Percentiles rank a stretch among this genome's conserved stretches.
Conservation (phyloP, 2,797 vertebrate genomes). For the Lepus townsendii region DNA sequence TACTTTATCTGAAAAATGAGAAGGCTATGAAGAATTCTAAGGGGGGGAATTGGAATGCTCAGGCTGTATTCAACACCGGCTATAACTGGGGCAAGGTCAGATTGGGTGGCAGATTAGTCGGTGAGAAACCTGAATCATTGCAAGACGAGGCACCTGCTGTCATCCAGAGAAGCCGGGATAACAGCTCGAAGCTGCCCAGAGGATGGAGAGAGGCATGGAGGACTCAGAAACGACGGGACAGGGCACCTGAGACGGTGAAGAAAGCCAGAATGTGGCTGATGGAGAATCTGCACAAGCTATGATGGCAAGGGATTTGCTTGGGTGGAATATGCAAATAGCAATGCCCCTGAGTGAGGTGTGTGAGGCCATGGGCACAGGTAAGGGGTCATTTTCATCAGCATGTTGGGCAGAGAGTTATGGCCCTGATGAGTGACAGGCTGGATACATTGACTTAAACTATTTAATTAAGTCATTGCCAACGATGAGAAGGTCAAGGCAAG, state of each 20-base stretch:
- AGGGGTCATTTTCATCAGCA: not conserved
- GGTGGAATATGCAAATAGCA: not conserved
- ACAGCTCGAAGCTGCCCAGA: not conserved
- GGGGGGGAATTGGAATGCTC: not conserved
- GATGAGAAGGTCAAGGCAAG: not conserved
- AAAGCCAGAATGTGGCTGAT: not conserved
- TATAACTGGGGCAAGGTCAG: not conserved
- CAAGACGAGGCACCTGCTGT: not conserved
- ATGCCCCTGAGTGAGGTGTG: not conserved
- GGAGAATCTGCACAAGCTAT: not conserved
- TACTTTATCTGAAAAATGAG: constrained; percentile 3
- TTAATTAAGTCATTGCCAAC: not conserved
- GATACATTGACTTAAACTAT: not conserved
- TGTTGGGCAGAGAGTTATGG: not conserved
- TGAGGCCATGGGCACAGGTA: not conserved
- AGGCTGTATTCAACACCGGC: not conserved
- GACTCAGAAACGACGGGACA: not conserved
- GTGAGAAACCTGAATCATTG: not conserved
- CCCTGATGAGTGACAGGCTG: not conserved
- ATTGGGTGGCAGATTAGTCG: not conserved
- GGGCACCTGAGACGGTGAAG: not conserved
- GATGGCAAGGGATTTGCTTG: not conserved
- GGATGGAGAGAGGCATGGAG: not conserved
- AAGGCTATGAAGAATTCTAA: constrained; percentile 42
- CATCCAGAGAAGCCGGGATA: not conserved